Evolutionary conservation across 2,888 invertebrate species (phyloP), one percentile per base, ranked within the genome.

Genomic region (Panzeria rudis): DNA sequence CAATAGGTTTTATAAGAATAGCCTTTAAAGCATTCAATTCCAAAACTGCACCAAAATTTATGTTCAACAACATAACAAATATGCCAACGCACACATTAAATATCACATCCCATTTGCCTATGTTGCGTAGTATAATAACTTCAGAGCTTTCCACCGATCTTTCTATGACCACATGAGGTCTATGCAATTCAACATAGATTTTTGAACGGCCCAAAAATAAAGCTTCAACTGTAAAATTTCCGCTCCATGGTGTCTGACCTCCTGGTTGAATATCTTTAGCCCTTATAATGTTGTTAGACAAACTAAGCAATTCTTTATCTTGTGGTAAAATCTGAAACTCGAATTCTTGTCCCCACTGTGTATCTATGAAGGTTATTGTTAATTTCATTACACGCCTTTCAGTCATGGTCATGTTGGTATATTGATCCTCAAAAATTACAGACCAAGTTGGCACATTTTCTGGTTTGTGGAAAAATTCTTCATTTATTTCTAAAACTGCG

Each of bases 41-140:
- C 92, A 97, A 93, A 0, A 97, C 97, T 90, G 97, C 97, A 0
- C 97, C 97, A 93, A 97, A 97, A 93, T 97, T 97, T 83, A 97
- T 95, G 90, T 97, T 97, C 88, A 97, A 95, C 38, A 97, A 93
- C 2, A 96, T 95, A 13, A 96, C 95, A 86, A 97, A 94, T 44
- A 94, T 93, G 3, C 95, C 95, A 13, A 97, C 96, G 87, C 95
- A 95, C 61, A 93, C 93, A 0, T 95, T 95, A 90, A 97, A 97
- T 15, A 96, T 91, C 2, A 92, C 94, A 92, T 97, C 96, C 62
- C 96, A 94, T 38, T 94, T 88, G 56, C 95, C 93, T 86, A 94
- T 92, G 56, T 94, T 93, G 23, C 96, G 92, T 66, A 94, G 91
- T 3, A 96, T 94, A 0, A 93, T 93, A 0, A 95, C 93, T 0